These are phyloP conservation scores for Hexactinellida sp. DNA, from an alignment of 37 sponge, comb jelly and placozoan genomes.

Conservation along the genomic window DNA sequence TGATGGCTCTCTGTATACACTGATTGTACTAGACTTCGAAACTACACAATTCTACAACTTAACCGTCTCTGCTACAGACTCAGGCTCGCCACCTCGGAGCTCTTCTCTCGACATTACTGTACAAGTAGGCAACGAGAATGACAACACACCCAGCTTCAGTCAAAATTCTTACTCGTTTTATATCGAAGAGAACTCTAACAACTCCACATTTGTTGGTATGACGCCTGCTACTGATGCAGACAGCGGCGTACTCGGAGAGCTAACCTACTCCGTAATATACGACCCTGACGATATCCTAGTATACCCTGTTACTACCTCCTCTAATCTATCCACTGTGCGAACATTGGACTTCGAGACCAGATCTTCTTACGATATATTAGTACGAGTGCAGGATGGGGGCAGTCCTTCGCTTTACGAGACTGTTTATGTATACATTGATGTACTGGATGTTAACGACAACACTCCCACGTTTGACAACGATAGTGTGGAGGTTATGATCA, in stretches of 20 bases:
- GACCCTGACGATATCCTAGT: neutral
- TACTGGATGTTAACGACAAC: neutral
- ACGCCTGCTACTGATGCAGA: conserved; percentile 46
- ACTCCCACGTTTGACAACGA: neutral
- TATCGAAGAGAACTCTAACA: conserved; percentile 20
- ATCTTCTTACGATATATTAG: neutral
- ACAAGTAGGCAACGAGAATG: conserved; percentile 32
- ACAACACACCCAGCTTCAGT: conserved; percentile 41
- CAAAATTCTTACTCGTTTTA: neutral
- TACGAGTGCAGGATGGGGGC: conserved; percentile 1
- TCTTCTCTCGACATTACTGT: conserved; percentile 22
- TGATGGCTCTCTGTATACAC: neutral
- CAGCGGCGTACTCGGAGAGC: conserved; percentile 20
- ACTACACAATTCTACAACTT: conserved; percentile 17
- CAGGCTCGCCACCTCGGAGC: conserved; percentile 26
- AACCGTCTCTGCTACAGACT: conserved; percentile 15
- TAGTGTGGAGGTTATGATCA: neutral
- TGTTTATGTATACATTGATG: neutral
- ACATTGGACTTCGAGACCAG: neutral
- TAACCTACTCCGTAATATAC: conserved; percentile 26
- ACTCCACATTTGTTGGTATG: neutral
- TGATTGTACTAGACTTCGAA: conserved; percentile 28
- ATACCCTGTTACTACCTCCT: neutral
- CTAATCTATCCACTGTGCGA: neutral
- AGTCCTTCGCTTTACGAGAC: neutral